A percentile compares a stretch with the other conserved stretches of the same genome.
Evolutionary conservation across 1,140 invertebrate species (phyloP).

Genomic region (Tetramorium parvispinum): DNA sequence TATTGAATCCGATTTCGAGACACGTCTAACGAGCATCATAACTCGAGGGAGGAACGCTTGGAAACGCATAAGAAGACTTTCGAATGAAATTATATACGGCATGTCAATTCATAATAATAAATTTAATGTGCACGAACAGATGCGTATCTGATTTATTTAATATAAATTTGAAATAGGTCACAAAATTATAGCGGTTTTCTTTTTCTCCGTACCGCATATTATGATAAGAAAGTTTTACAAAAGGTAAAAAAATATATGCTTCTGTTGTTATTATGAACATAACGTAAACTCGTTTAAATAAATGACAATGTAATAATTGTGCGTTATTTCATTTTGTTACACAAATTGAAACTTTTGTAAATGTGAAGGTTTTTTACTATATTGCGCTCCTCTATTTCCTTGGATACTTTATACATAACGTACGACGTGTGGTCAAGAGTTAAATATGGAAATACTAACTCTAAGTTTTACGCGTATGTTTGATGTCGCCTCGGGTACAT

Average conservation of each 20-base stretch:
- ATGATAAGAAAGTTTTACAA: background rate
- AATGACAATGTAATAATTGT: background rate
- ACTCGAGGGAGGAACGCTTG: conserved; percentile 7
- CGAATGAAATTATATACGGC: background rate
- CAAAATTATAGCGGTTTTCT: background rate
- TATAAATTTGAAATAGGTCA: background rate
- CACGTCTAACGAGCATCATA: conserved; percentile 66
- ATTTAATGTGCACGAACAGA: conserved; percentile 3
- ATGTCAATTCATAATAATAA: background rate
- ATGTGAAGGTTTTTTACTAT: conserved; percentile 13
- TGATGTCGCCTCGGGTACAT: background rate
- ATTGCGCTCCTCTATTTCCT: background rate
- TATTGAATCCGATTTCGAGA: conserved; percentile 64
- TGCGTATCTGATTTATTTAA: background rate
- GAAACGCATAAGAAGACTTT: background rate
- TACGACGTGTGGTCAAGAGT: background rate
- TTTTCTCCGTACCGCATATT: background rate
- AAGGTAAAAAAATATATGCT: background rate
- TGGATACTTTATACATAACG: conserved; percentile 1
- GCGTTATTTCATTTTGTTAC: background rate
- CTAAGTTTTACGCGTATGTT: conserved; percentile 29
- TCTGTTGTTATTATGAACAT: background rate
- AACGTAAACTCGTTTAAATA: background rate
- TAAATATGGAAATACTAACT: conserved; percentile 54
- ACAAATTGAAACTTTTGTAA: background rate